Percentiles rank a stretch among this genome's conserved stretches.
Evolutionary conservation across 2,888 invertebrate genomes (phyloP).

Genomic region (Epinotia brunnichana): DNA sequence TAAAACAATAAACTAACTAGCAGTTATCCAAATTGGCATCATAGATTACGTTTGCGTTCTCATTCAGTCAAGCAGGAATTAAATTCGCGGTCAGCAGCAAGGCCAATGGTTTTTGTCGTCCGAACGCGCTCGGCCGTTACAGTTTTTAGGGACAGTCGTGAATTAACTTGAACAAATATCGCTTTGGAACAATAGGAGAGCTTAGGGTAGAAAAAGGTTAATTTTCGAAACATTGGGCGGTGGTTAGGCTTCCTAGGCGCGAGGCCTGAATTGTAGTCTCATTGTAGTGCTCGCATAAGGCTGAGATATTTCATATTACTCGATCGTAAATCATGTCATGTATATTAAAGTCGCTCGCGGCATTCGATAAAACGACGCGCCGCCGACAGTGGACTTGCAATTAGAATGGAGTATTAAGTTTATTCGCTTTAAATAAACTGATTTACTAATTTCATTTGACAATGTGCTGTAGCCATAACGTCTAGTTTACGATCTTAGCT

Average conservation of each 20-base stretch:
- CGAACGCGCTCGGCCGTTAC: conserved; percentile 46
- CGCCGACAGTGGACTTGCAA: background rate
- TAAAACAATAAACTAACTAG: conserved; percentile 19
- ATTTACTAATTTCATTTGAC: conserved; percentile 21
- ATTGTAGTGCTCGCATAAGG: conserved; percentile 31
- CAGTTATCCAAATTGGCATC: conserved; percentile 39
- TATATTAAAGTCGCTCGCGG: conserved; percentile 29
- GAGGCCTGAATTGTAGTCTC: conserved; percentile 18
- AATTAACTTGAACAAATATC: conserved; percentile 27
- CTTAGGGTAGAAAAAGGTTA: conserved; percentile 8
- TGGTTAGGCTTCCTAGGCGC: conserved; percentile 4
- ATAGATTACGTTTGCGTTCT: conserved; percentile 54
- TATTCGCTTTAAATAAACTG: background rate
- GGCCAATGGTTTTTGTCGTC: conserved; percentile 61
- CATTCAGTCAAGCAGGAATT: conserved; percentile 71
- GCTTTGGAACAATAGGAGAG: conserved; percentile 30
- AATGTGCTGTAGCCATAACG: conserved; percentile 13
- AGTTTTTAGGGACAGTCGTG: conserved; percentile 52
- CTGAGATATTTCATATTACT: conserved; percentile 27
- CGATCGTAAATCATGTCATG: conserved; percentile 29
- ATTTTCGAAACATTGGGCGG: conserved; percentile 30
- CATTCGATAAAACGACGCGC: conserved; percentile 24
- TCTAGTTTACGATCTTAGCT: conserved; percentile 22
- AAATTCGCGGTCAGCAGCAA: conserved; percentile 66
- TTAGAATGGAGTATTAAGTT: conserved; percentile 17